Evolutionary conservation across 2,113 vertebrate species (phyloP), one percentile per base, ranked within the genome.

Genomic region (Labrus mixtus): DNA sequence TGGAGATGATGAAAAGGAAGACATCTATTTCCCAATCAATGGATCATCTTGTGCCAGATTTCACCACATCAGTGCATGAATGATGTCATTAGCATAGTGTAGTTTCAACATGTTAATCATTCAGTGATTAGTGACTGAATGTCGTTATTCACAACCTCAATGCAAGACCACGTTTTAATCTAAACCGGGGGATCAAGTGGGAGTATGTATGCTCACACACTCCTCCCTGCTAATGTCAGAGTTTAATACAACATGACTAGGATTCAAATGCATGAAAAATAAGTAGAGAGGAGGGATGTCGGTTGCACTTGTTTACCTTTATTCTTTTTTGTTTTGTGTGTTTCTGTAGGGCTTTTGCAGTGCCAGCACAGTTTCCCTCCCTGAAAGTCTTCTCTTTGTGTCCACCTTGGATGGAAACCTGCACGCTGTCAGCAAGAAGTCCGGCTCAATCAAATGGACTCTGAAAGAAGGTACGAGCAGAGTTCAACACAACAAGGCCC

Each of bases 371-470:
- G 95, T 98, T 57, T 96, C 97, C 7, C 94, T 99, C 66, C 96
- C 98, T 39, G 98, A 99, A 91, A 98, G 96, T 13, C 85, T 99
- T 82, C 73, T 99, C 74, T 99, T 99, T 90, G 96, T 99, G 81
- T 99, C 98, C 58, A 99, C 98, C 0, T 90, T 99, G 85, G 98
- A 99, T 75, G 98, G 98, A 54, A 98, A 96, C 79, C 92, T 99
- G 61, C 98, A 99, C 0, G 98, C 98, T 0, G 98, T 99, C 84
- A 98, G 96, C 95, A 99, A 97, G 93, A 95, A 95, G 78, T 99
- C 97, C 0, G 98, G 98, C 77, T 94, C 96, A 0, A 98, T 99
- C 91, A 98, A 98, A 69, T 99, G 98, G 98, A 99, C 98, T 73
- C 94, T 99, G 87, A 99, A 99, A 93, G 97, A 98, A 97, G 97